Percentiles rank a stretch among this genome's conserved stretches.
phyloP scores from a whole-genome alignment of 2,888 invertebrate genomes.

The Exephanes ischioxanthus region DNA sequence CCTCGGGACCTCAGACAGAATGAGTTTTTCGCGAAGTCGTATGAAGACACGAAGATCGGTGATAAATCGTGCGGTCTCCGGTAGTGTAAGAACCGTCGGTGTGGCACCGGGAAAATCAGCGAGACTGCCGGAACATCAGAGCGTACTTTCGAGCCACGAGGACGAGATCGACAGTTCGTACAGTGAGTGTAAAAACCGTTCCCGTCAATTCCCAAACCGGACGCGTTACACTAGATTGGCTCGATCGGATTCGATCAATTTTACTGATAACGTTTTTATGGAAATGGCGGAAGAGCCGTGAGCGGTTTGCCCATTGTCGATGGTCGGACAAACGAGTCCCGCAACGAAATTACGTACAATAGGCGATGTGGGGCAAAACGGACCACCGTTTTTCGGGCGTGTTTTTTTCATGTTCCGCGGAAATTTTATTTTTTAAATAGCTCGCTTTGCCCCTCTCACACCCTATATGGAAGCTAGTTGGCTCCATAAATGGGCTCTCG shows the following conservation, averaged over 20 bases:
- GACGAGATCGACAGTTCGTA: constrained; percentile 55
- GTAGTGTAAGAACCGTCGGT: neutral
- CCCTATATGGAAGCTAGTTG: neutral
- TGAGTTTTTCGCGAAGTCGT: constrained; percentile 60
- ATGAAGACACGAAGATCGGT: constrained; percentile 43
- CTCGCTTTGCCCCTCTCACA: neutral
- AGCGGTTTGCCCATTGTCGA: neutral
- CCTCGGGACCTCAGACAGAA: neutral
- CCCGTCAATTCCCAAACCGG: neutral
- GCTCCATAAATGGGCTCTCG: neutral
- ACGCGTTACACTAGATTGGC: neutral
- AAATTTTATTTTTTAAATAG: neutral
- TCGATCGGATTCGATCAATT: neutral
- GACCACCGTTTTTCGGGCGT: neutral
- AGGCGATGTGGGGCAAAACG: too few relatives aligned
- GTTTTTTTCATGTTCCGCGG: neutral
- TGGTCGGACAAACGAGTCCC: neutral
- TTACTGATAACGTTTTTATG: neutral
- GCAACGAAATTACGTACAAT: neutral
- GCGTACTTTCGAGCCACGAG: constrained; percentile 33
- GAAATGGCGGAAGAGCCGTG: neutral
- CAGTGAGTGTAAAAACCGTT: constrained; percentile 60
- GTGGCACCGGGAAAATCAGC: constrained; percentile 47
- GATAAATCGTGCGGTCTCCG: constrained; percentile 2
- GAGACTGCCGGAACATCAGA: constrained; percentile 36